A percentile compares a stretch with the other conserved stretches of the same genome.
Evolutionary conservation across 30 jellyfish, hydroid and myxozoan species (phyloP).

Genomic region (Haliclystus octoradiatus): DNA sequence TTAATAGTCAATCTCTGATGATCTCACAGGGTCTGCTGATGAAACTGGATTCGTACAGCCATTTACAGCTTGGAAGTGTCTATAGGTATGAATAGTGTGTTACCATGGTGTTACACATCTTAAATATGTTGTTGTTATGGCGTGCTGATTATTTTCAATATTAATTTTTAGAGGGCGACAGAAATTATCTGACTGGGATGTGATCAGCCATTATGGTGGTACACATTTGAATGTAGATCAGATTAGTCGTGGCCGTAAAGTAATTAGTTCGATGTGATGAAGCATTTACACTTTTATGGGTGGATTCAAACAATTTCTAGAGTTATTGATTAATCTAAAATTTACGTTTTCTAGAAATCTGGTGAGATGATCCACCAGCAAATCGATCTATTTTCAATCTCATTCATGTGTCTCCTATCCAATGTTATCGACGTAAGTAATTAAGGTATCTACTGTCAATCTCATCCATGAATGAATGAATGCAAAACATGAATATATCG

Average conservation of each 20-base stretch:
- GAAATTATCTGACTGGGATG: slow-evolving; percentile 70
- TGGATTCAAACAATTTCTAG: no score
- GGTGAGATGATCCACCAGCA: slow-evolving; percentile 80
- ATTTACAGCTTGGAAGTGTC: slow-evolving; percentile 72
- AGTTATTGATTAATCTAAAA: background rate
- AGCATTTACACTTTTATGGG: no score
- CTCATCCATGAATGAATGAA: no score
- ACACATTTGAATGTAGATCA: slow-evolving; percentile 76
- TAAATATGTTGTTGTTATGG: no score
- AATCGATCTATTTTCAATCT: slow-evolving; percentile 73
- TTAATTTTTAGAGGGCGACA: slow-evolving; percentile 74
- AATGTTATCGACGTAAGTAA: slow-evolving; percentile 77
- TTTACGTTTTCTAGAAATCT: slow-evolving; percentile 14
- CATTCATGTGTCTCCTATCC: slow-evolving; percentile 69
- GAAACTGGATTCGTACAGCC: slow-evolving; percentile 87
- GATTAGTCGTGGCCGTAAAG: slow-evolving; percentile 53
- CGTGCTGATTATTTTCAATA: no score
- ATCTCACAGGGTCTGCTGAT: slow-evolving; percentile 49
- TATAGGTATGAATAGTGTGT: slow-evolving; percentile 55
- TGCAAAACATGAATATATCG: no score
- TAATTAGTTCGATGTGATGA: no score
- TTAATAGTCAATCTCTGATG: no score
- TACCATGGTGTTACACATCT: no score
- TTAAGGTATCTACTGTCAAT: background rate
- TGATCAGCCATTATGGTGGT: slow-evolving; percentile 67